Percentiles rank a stretch among this genome's conserved stretches.
Conservation (phyloP, 2,113 vertebrate genomes). For the Procapra przewalskii region DNA sequence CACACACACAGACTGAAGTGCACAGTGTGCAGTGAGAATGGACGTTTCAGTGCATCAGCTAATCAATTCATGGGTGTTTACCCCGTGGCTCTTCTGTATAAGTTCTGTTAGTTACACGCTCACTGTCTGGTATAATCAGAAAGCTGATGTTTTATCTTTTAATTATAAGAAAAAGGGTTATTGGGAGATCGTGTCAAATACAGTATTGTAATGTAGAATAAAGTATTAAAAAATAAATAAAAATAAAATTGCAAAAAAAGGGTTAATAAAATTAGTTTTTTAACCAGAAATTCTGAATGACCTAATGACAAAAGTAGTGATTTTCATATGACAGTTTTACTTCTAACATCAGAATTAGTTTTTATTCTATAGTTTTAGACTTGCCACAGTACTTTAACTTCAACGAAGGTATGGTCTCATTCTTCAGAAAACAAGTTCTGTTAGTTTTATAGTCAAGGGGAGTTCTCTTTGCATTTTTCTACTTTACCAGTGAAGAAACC, state of each 20-base stretch:
- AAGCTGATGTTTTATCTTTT: neutral
- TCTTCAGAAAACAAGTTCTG: neutral
- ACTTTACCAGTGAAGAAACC: neutral
- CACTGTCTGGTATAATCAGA: neutral
- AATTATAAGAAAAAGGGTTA: neutral
- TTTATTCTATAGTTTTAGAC: neutral
- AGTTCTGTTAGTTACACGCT: neutral
- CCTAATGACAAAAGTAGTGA: neutral
- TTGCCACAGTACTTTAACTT: neutral
- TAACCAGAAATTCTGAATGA: neutral
- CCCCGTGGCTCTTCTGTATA: neutral
- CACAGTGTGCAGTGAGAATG: neutral
- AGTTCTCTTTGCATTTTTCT: neutral
- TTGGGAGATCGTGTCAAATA: no score
- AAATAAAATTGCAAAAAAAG: no score
- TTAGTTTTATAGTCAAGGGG: neutral
- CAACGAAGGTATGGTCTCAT: neutral
- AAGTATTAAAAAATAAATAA: no score
- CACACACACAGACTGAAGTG: neutral
- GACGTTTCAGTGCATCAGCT: neutral
- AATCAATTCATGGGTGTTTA: no score
- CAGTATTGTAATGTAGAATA: no score
- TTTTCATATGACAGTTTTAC: neutral
- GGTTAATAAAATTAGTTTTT: neutral
- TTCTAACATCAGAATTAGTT: neutral